Conservation (phyloP, 2,888 invertebrate species). For the Pandemis heparana region DNA sequence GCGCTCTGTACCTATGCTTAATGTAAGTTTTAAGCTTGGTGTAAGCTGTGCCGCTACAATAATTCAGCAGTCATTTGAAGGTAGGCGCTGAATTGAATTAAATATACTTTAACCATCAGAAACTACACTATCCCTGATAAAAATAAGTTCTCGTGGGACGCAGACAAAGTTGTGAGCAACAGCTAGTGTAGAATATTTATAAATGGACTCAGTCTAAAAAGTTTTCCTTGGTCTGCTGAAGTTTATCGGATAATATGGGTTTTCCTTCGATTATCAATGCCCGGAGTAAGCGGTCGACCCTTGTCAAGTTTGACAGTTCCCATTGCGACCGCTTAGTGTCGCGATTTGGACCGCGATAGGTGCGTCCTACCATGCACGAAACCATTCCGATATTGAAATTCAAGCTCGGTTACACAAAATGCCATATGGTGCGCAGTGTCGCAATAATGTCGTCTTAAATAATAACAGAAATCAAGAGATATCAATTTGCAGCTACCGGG, state of each 20-base stretch:
- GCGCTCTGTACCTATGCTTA: too few species aligned
- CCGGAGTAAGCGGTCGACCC: slow-evolving; percentile 17
- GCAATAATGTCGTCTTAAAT: neutral
- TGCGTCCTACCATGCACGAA: neutral
- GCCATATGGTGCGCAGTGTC: neutral
- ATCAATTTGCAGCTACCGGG: slow-evolving; percentile 22
- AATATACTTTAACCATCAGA: too few species aligned
- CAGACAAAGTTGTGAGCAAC: too few species aligned
- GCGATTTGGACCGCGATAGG: slow-evolving; percentile 16
- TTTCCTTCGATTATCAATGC: slow-evolving; percentile 18
- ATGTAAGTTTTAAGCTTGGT: too few species aligned
- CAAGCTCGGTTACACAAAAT: neutral
- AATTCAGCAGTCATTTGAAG: too few species aligned
- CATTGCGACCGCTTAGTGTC: slow-evolving; percentile 5
- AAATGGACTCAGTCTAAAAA: neutral
- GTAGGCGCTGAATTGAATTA: too few species aligned
- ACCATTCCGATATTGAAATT: neutral
- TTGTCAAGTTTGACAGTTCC: slow-evolving; percentile 26
- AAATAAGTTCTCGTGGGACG: too few species aligned
- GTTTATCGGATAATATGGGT: slow-evolving; percentile 4
- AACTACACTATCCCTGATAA: too few species aligned
- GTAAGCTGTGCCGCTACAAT: too few species aligned
- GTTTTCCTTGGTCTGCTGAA: neutral
- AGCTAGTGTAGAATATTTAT: neutral
- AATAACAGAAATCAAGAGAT: slow-evolving; percentile 8